Percentiles rank a stretch among this genome's conserved stretches.
Conservation (phyloP, 2,113 vertebrate genomes). For the Hystrix cristata region DNA sequence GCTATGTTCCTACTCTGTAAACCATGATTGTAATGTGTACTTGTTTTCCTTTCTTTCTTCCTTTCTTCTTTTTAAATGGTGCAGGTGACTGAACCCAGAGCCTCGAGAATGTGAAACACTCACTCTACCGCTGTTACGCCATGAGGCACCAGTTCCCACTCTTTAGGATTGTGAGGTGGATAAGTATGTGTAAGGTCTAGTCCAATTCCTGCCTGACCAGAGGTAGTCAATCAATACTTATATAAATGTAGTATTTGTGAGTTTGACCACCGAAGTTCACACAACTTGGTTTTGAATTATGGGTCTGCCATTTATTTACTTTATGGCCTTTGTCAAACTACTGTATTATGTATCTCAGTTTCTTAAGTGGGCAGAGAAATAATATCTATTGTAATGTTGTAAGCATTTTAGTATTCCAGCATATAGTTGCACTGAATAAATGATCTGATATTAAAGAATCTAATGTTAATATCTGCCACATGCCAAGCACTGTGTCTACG, state of each 20-base stretch:
- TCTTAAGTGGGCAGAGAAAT: neutral
- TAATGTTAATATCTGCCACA: neutral
- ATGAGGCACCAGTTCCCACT: neutral
- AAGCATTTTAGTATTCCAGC: neutral
- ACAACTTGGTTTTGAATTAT: conserved; percentile 13
- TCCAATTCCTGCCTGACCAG: neutral
- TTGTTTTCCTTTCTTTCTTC: neutral
- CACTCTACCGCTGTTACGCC: neutral
- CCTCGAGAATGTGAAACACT: neutral
- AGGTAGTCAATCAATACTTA: neutral
- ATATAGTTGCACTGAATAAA: neutral
- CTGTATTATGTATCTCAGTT: neutral
- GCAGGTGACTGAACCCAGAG: neutral
- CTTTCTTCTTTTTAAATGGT: neutral
- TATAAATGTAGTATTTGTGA: neutral
- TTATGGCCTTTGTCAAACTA: neutral
- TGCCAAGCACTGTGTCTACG: neutral
- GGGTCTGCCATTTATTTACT: conserved; percentile 4
- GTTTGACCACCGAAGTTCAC: neutral
- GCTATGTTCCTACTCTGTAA: neutral
- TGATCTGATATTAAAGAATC: neutral
- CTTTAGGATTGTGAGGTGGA: conserved; percentile 8
- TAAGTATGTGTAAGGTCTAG: neutral
- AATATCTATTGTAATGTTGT: neutral
- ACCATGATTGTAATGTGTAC: neutral